phyloP scores from a whole-genome alignment of 2,113 vertebrate species.

The Sturnira hondurensis region DNA sequence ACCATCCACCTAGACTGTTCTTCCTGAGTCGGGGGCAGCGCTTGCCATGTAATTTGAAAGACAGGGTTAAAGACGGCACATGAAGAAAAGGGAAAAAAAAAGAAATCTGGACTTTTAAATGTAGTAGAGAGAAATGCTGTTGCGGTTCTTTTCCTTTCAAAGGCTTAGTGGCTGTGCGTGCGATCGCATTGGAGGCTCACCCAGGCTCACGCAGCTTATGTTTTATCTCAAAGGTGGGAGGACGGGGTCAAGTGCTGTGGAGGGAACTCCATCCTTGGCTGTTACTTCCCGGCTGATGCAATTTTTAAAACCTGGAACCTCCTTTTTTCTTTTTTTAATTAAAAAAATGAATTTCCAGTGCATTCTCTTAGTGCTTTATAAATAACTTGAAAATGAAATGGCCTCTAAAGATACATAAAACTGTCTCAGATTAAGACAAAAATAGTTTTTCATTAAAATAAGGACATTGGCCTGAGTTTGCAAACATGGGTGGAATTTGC shows the following conservation, averaged over 20 bases:
- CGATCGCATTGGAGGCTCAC: neutral
- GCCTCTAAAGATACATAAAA: constrained; percentile 23
- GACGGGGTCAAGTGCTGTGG: neutral
- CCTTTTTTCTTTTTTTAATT: neutral
- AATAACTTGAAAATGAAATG: constrained; percentile 3
- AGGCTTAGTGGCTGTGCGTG: neutral
- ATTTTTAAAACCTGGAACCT: neutral
- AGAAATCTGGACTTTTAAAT: neutral
- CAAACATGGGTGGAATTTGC: neutral
- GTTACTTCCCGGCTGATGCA: neutral
- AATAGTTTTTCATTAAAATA: neutral
- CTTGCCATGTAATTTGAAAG: neutral
- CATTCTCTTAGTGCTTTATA: neutral
- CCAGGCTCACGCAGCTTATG: neutral
- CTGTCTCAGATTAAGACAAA: constrained; percentile 3
- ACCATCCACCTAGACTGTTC: too few relatives aligned
- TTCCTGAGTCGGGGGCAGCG: neutral
- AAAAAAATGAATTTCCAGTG: neutral
- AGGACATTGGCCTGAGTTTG: neutral
- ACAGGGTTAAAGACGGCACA: neutral
- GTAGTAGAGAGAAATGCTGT: neutral
- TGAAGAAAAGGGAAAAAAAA: constrained; percentile 7
- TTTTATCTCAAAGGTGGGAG: neutral
- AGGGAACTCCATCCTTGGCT: neutral
- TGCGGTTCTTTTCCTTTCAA: neutral